Evolutionary conservation across 2,888 invertebrate genomes (phyloP).

Genomic region (Phragmatobia fuliginosa): DNA sequence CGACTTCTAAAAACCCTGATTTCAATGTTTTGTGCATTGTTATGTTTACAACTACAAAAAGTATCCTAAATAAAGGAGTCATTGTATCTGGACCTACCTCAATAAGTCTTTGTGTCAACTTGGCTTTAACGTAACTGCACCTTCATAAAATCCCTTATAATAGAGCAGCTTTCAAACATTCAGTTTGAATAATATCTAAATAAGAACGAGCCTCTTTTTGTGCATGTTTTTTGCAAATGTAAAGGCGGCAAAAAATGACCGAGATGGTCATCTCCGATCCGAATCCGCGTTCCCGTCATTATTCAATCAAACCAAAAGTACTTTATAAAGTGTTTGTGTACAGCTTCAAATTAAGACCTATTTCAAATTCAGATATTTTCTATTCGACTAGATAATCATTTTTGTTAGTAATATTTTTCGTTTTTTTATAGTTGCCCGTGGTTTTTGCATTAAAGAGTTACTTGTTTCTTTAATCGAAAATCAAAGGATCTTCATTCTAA

Average conservation of each 20-base stretch:
- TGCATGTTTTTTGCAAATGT: background rate
- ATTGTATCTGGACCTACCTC: background rate
- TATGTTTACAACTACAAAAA: background rate
- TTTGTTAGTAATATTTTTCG: background rate
- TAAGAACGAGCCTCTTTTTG: background rate
- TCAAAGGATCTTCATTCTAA: too few relatives aligned
- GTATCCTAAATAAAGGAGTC: background rate
- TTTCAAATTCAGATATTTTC: background rate
- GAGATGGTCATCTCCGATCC: too few relatives aligned
- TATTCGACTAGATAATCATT: background rate
- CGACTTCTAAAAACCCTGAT: too few relatives aligned
- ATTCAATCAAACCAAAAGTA: background rate
- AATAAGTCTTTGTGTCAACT: background rate
- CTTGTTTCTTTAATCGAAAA: too few relatives aligned
- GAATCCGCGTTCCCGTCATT: too few relatives aligned
- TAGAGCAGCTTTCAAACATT: background rate
- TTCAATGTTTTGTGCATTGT: too few relatives aligned
- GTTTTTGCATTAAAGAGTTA: too few relatives aligned
- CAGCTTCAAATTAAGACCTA: background rate
- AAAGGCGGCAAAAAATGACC: background rate
- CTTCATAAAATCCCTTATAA: background rate
- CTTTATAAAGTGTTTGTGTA: background rate
- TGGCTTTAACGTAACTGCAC: background rate
- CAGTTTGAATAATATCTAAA: background rate
- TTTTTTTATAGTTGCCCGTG: too few relatives aligned